Evolutionary conservation across 2,113 vertebrate species (phyloP).

Genomic region (Trogon surrucura): DNA sequence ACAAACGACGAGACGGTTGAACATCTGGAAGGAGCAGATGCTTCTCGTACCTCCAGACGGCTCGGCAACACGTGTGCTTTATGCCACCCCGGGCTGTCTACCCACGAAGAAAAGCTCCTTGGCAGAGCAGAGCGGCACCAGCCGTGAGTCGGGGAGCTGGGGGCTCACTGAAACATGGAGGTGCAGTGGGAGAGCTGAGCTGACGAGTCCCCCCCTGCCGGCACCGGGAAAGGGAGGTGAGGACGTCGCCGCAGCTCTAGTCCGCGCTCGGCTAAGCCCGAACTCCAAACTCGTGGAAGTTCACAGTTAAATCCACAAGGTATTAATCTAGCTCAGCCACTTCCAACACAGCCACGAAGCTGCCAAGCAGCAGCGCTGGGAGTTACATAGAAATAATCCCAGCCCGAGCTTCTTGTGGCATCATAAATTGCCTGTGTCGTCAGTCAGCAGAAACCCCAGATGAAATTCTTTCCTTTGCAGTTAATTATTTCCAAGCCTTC

Average conservation of each 20-base stretch:
- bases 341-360: constrained; percentile 4
- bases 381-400: constrained; percentile 20
- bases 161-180: accelerated
- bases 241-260: too few species aligned
- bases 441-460: constrained; percentile 48
- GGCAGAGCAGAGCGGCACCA: not conserved
- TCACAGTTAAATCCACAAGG: not conserved
- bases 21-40: constrained; percentile 67
- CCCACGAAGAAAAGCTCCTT: not conserved
- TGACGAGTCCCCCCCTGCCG: too few species aligned
- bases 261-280: too few species aligned
- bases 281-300: not conserved
- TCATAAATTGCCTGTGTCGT: constrained; percentile 48
- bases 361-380: constrained; percentile 58
- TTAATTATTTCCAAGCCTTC: constrained; percentile 43
- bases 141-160: not conserved
- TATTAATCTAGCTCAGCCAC: not conserved
- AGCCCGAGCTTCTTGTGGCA: constrained; percentile 44
- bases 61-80: not conserved
- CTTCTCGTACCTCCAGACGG: not conserved
- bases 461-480: constrained; percentile 26
- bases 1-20: not conserved
- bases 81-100: constrained; percentile 3
- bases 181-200: too few species aligned
- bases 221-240: too few species aligned